Evolutionary conservation across 1,140 invertebrate genomes (phyloP).

Genomic region (Philotrypesis tridentata): DNA sequence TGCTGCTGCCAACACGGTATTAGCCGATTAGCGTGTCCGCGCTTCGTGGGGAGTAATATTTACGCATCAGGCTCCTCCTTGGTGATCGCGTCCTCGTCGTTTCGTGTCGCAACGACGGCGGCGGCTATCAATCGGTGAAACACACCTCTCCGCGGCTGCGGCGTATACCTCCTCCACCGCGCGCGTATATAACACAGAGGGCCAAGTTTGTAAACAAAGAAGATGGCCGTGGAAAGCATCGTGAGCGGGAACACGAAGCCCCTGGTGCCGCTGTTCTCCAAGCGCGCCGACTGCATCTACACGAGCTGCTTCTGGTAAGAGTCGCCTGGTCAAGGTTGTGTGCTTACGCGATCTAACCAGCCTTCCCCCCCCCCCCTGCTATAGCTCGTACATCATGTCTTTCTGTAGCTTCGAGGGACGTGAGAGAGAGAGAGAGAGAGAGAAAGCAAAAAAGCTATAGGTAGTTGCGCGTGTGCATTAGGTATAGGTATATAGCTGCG

Average conservation of each 20-base stretch:
- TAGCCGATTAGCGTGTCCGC: no score
- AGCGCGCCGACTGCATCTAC: conserved; percentile 72
- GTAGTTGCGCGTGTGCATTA: neutral
- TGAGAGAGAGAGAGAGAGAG: conserved; percentile 17
- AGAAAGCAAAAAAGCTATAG: conserved; percentile 16
- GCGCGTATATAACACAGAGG: no score
- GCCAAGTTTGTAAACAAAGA: conserved; percentile 57
- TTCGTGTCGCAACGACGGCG: no score
- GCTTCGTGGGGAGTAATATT: no score
- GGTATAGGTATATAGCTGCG: neutral
- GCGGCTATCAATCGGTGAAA: no score
- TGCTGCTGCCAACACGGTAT: neutral
- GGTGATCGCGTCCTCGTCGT: no score
- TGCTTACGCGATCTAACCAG: no score
- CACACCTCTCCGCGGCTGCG: no score
- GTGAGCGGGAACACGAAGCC: conserved; percentile 69
- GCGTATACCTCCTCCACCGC: no score
- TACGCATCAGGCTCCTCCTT: no score
- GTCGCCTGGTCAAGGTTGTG: neutral
- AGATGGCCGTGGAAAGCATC: conserved; percentile 64
- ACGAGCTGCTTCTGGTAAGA: conserved; percentile 76
- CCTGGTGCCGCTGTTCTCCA: conserved; percentile 70
- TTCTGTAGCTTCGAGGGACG: neutral
- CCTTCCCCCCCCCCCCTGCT: no score
- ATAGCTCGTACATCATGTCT: no score